Conservation (phyloP, 2,888 invertebrate genomes). For the Tetranychus truncatus region DNA sequence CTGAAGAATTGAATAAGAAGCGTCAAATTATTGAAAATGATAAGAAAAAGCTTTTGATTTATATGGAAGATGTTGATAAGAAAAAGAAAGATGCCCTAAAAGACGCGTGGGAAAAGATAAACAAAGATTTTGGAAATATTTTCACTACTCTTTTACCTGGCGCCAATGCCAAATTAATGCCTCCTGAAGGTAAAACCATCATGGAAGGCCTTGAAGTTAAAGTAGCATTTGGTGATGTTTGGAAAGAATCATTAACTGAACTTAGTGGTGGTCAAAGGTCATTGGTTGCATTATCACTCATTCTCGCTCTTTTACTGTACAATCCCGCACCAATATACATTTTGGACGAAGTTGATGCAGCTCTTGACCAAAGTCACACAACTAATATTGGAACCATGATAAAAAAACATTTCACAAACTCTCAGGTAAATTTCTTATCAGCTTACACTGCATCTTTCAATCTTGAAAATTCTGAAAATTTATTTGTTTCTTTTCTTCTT, state of each 20-base stretch:
- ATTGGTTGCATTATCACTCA: constrained; percentile 81
- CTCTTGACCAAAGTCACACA: constrained; percentile 88
- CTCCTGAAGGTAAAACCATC: constrained; percentile 51
- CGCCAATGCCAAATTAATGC: constrained; percentile 63
- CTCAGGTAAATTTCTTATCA: constrained; percentile 44
- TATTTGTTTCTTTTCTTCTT: constrained; percentile 29
- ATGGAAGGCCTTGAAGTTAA: constrained; percentile 67
- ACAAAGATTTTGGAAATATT: constrained; percentile 81
- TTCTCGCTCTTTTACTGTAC: constrained; percentile 85
- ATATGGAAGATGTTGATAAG: constrained; percentile 70
- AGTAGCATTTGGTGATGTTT: constrained; percentile 62
- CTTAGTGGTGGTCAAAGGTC: constrained; percentile 89
- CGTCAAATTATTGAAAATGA: constrained; percentile 54
- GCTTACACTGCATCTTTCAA: background rate
- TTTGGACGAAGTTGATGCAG: constrained; percentile 96
- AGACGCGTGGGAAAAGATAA: constrained; percentile 63
- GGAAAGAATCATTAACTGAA: constrained; percentile 90
- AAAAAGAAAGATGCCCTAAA: constrained; percentile 67
- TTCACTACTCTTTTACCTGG: constrained; percentile 78
- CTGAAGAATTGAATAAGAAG: constrained; percentile 49
- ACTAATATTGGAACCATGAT: constrained; percentile 96
- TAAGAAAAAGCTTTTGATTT: constrained; percentile 49
- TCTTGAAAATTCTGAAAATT: background rate
- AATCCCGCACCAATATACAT: constrained; percentile 97
- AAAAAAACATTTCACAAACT: constrained; percentile 65